These are phyloP conservation scores for Elmis aenea DNA, from an alignment of 2,888 invertebrate genomes.

Conservation along the genomic window DNA sequence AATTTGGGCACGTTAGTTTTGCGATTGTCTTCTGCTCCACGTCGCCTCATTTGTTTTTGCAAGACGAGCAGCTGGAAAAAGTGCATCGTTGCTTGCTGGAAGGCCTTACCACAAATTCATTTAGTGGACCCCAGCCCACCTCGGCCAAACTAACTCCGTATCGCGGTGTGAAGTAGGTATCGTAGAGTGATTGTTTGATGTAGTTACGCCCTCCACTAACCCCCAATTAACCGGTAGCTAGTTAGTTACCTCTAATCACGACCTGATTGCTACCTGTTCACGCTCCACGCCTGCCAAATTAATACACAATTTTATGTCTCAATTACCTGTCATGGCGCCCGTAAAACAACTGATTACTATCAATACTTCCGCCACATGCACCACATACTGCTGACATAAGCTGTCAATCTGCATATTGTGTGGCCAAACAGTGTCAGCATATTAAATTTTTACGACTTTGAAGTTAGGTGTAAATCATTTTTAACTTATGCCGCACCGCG, in stretches of 20 bases:
- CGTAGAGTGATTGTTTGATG: constrained; percentile 42
- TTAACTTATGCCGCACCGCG: no score
- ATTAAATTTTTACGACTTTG: no score
- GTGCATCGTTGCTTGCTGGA: no score
- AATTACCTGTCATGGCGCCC: constrained; percentile 28
- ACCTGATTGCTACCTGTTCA: constrained; percentile 46
- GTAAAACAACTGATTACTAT: constrained; percentile 25
- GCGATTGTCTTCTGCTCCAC: no score
- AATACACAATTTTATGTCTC: constrained; percentile 39
- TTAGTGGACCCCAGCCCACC: constrained; percentile 25
- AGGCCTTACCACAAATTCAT: constrained; percentile 23
- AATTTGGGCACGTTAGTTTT: no score
- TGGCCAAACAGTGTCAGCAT: no score
- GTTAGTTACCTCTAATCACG: constrained; percentile 45
- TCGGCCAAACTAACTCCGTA: constrained; percentile 18
- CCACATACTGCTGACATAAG: constrained; percentile 17
- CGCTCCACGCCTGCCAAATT: constrained; percentile 41
- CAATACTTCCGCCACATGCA: constrained; percentile 22
- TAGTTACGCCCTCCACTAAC: constrained; percentile 45
- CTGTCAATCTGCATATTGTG: constrained; percentile 19
- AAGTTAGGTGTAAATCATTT: no score
- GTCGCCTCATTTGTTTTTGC: no score
- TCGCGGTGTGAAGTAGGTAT: constrained; percentile 21
- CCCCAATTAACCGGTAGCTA: constrained; percentile 46
- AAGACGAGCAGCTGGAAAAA: no score